Evolutionary conservation across 2,113 vertebrate genomes (phyloP).

Genomic region (Tragelaphus scriptus): DNA sequence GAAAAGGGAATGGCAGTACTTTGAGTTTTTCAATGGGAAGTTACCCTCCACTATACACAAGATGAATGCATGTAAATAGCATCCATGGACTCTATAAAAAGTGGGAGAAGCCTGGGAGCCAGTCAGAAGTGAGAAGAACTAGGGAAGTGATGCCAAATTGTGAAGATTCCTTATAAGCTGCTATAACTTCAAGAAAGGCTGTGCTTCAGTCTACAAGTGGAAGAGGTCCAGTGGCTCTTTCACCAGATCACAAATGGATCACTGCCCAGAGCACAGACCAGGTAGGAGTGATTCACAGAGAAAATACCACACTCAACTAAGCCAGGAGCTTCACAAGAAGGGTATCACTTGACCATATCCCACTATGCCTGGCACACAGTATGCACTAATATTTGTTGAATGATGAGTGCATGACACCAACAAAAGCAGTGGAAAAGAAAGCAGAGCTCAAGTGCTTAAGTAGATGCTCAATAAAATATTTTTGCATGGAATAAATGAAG

Average conservation of each 20-base stretch:
- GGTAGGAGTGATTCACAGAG: neutral
- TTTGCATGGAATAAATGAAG: neutral
- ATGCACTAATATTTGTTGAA: neutral
- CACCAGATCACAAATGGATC: neutral
- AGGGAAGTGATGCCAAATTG: neutral
- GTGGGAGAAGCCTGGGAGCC: accelerated
- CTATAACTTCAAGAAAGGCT: neutral
- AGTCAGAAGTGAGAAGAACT: too few relatives aligned
- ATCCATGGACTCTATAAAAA: neutral
- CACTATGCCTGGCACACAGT: neutral
- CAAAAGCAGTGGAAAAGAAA: neutral
- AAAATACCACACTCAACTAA: neutral
- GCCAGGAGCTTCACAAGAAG: neutral
- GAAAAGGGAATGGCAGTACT: neutral
- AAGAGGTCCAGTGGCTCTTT: neutral
- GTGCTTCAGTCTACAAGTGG: neutral
- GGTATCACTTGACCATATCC: neutral
- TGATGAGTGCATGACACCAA: neutral
- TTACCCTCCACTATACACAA: neutral
- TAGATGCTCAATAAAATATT: neutral
- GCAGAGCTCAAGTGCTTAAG: neutral
- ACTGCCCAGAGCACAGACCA: neutral
- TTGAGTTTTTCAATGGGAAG: neutral
- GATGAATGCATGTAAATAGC: neutral
- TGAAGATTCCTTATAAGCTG: neutral